Percentiles rank a stretch among this genome's conserved stretches.
These are phyloP conservation scores for Laothoe populi DNA, from an alignment of 2,888 invertebrate species.

Conservation along the genomic window DNA sequence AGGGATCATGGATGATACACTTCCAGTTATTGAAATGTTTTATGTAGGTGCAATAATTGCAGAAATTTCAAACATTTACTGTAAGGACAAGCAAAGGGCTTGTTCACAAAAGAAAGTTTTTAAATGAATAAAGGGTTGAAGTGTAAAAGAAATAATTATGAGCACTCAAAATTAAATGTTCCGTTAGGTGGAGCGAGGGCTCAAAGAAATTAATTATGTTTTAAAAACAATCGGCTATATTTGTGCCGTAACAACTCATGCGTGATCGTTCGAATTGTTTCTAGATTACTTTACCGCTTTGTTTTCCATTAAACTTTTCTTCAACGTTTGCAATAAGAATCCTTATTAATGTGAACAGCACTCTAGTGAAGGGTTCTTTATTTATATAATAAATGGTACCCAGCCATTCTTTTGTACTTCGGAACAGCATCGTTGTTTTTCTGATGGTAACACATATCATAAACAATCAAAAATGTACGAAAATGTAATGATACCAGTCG, in stretches of 20 bases:
- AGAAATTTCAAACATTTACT: slow-evolving; percentile 7
- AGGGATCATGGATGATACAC: slow-evolving; percentile 44
- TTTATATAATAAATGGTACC: slow-evolving; percentile 10
- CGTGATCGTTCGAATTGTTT: slow-evolving; percentile 82
- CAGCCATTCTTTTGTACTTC: neutral
- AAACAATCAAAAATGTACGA: no score
- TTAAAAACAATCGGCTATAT: slow-evolving; percentile 83
- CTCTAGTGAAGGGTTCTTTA: slow-evolving; percentile 13
- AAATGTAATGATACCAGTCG: no score
- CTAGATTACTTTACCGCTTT: slow-evolving; percentile 80
- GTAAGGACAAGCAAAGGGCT: slow-evolving; percentile 51
- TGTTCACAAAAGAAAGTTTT: slow-evolving; percentile 61
- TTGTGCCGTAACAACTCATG: slow-evolving; percentile 79
- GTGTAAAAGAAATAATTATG: slow-evolving; percentile 82
- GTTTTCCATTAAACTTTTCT: slow-evolving; percentile 79
- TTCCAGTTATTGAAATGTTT: neutral
- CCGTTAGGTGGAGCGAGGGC: slow-evolving; percentile 78
- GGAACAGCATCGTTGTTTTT: neutral
- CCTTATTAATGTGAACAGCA: slow-evolving; percentile 36
- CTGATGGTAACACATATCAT: no score
- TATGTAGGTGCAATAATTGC: slow-evolving; percentile 2
- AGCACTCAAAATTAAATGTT: slow-evolving; percentile 85
- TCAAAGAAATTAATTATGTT: slow-evolving; percentile 82
- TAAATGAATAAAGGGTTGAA: slow-evolving; percentile 73
- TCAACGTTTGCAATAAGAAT: slow-evolving; percentile 50